phyloP scores from a whole-genome alignment of 2,888 invertebrate species.

The Calliopum simillimum region DNA sequence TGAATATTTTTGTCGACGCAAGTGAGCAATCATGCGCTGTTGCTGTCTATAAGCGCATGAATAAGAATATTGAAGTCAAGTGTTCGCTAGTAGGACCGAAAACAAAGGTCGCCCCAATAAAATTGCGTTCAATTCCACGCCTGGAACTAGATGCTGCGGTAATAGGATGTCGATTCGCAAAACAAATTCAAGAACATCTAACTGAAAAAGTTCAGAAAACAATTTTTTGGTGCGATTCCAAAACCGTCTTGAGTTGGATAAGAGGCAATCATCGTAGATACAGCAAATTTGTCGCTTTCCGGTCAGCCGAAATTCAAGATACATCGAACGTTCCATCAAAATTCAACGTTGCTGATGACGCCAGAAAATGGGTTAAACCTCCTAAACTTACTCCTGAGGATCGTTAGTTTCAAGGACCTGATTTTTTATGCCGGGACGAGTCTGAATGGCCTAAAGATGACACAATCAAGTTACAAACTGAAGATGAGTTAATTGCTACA shows the following conservation, averaged over 20 bases:
- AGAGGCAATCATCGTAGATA: slow-evolving; percentile 39
- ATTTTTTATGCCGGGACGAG: slow-evolving; percentile 19
- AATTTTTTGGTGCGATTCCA: slow-evolving; percentile 39
- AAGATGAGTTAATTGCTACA: no score
- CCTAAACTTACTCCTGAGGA: neutral
- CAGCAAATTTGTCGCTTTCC: slow-evolving; percentile 39
- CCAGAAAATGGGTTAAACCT: slow-evolving; percentile 40
- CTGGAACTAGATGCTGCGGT: slow-evolving; percentile 40
- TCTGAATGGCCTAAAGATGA: no score
- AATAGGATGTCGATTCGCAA: slow-evolving; percentile 30
- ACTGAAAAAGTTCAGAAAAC: neutral
- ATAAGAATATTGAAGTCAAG: neutral
- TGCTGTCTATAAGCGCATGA: neutral
- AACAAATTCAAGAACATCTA: slow-evolving; percentile 18
- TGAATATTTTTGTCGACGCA: slow-evolving; percentile 39
- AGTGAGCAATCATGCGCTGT: slow-evolving; percentile 17
- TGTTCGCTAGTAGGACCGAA: neutral
- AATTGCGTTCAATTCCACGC: neutral
- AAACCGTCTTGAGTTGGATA: slow-evolving; percentile 42
- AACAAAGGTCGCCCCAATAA: neutral
- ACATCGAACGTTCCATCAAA: slow-evolving; percentile 41
- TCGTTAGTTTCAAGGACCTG: slow-evolving; percentile 35
- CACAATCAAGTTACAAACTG: no score
- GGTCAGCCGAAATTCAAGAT: slow-evolving; percentile 43
- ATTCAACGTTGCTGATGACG: slow-evolving; percentile 40